Conservation (phyloP, 2,797 vertebrate species). For the Gallirallus australis region DNA sequence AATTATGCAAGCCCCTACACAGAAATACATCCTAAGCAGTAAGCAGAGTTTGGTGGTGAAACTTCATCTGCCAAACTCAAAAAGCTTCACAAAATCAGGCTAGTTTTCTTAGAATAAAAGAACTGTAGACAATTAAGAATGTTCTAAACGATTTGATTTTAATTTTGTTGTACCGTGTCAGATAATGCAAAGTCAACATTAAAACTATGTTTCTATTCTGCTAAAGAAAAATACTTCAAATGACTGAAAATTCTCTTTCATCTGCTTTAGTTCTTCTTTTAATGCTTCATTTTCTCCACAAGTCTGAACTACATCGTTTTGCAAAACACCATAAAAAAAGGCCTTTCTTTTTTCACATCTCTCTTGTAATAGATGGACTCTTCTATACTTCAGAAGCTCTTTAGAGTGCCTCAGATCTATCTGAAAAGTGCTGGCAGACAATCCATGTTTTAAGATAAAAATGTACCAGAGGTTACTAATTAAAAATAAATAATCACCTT, state of each 20-base stretch:
- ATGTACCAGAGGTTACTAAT: not conserved
- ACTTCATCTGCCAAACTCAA: not conserved
- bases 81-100: not conserved
- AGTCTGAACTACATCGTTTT: not conserved
- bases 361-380: not conserved
- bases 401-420: not conserved
- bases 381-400: not conserved
- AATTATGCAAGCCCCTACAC: not conserved
- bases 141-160: not conserved
- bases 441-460: not conserved
- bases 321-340: not conserved
- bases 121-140: not conserved
- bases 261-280: not conserved
- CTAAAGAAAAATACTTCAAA: not conserved
- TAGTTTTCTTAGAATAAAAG: not conserved
- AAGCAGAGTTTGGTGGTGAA: not conserved
- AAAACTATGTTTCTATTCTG: not conserved
- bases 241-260: not conserved
- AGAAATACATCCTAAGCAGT: not conserved
- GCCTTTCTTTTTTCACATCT: not conserved
- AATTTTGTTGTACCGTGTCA: not conserved
- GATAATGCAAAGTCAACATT: not conserved
- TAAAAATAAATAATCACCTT: not conserved
- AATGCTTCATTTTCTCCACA: not conserved
- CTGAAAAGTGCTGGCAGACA: not conserved